Percentiles rank a stretch among this genome's conserved stretches.
Conservation (phyloP, 2,113 vertebrate species). For the Pao palembangensis region DNA sequence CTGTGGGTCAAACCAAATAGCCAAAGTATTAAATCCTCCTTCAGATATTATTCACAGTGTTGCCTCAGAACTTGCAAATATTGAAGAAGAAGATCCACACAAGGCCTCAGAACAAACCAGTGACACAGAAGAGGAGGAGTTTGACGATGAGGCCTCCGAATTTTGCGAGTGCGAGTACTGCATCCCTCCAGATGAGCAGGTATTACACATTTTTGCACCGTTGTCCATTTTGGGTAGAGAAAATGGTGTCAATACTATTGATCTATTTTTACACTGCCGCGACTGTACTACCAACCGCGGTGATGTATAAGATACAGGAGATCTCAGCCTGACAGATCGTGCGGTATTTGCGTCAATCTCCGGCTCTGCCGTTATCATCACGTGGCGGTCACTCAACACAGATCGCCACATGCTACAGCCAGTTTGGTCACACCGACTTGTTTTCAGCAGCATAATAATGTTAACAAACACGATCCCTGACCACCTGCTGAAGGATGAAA, state of each 20-base stretch:
- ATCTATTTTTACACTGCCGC: conserved; percentile 22
- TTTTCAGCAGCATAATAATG: conserved; percentile 52
- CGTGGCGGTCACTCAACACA: conserved; percentile 20
- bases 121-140: conserved; percentile 65
- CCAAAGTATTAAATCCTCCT: conserved; percentile 14
- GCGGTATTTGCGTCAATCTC: conserved; percentile 38
- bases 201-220: conserved; percentile 30
- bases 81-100: conserved; percentile 10
- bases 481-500: conserved; percentile 49
- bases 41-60: conserved; percentile 60
- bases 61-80: conserved; percentile 10
- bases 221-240: too few relatives aligned
- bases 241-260: neutral
- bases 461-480: conserved; percentile 32
- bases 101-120: conserved; percentile 25
- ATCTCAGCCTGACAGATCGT: conserved; percentile 26
- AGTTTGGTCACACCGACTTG: conserved; percentile 32
- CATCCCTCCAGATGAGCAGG: conserved; percentile 64
- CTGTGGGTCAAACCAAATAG: conserved; percentile 8
- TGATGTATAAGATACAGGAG: conserved; percentile 6
- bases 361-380: conserved; percentile 26
- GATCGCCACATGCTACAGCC: conserved; percentile 21
- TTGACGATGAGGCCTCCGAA: conserved; percentile 62
- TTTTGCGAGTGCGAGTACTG: conserved; percentile 75
- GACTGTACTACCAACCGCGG: neutral